Evolutionary conservation across 2,888 invertebrate species (phyloP).

Genomic region (Megalurothrips usitatus): DNA sequence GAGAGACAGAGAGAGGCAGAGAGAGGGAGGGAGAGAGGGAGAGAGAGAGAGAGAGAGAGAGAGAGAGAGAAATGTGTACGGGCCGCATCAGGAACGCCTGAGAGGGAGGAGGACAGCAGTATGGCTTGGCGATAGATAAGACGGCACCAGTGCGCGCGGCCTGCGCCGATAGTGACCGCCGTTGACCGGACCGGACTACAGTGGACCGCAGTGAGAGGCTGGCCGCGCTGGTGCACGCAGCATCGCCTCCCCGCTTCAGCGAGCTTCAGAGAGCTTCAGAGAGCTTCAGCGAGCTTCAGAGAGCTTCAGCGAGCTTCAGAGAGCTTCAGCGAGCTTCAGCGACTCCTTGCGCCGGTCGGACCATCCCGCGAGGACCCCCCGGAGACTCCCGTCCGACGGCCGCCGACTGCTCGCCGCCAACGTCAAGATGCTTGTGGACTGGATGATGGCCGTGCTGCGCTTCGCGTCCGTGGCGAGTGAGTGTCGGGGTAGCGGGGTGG

Average conservation of each 20-base stretch:
- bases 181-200: not conserved
- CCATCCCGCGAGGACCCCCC: not conserved
- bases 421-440: not conserved
- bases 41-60: not conserved
- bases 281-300: not conserved
- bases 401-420: not conserved
- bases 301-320: not conserved
- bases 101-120: not conserved
- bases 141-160: not conserved
- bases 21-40: too few relatives aligned
- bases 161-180: not conserved
- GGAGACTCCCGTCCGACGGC: not conserved
- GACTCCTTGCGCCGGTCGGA: too few relatives aligned
- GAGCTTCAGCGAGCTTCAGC: too few relatives aligned
- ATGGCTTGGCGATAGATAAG: not conserved
- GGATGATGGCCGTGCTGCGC: slow-evolving; percentile 17
- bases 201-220: not conserved
- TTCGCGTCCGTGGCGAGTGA: not conserved
- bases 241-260: not conserved
- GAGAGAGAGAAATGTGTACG: not conserved
- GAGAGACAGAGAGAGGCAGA: too few relatives aligned
- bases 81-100: not conserved
- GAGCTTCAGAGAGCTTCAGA: not conserved
- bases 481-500: not conserved
- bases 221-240: not conserved